A percentile compares a stretch with the other conserved stretches of the same genome.
Conservation (phyloP, 1,140 invertebrate species). For the Arctopsyche grandis region DNA sequence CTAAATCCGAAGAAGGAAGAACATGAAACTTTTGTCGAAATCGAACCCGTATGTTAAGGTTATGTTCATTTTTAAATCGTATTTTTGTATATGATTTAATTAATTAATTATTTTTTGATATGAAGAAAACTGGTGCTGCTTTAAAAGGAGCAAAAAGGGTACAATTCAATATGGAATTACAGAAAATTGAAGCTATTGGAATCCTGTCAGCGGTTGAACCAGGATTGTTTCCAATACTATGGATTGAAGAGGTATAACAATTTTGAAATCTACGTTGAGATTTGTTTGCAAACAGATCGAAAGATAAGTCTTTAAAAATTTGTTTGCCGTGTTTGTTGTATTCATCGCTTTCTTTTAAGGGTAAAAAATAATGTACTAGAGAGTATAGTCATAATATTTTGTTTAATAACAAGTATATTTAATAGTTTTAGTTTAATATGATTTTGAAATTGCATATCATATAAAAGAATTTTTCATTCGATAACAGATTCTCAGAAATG, state of each 20-base stretch:
- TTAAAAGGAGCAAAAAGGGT: slow-evolving; percentile 64
- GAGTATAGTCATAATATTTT: too few species aligned
- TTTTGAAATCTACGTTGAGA: too few species aligned
- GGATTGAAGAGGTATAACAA: slow-evolving; percentile 67
- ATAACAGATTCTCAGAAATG: too few species aligned
- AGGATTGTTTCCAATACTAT: slow-evolving; percentile 67
- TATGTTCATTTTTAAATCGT: neutral
- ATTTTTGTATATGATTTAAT: neutral
- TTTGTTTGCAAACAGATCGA: too few species aligned
- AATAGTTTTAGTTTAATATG: too few species aligned
- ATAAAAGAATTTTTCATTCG: too few species aligned
- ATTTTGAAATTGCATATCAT: too few species aligned
- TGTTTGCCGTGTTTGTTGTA: slow-evolving; percentile 39
- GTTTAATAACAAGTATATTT: too few species aligned
- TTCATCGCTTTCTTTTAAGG: too few species aligned
- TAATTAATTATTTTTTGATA: neutral
- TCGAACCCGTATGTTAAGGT: slow-evolving; percentile 68
- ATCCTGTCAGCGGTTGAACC: slow-evolving; percentile 61
- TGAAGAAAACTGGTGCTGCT: slow-evolving; percentile 65
- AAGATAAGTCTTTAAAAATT: too few species aligned
- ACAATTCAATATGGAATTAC: slow-evolving; percentile 67
- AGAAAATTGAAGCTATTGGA: slow-evolving; percentile 57
- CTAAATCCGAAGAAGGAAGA: slow-evolving; percentile 67
- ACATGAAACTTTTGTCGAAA: slow-evolving; percentile 68
- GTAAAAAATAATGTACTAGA: too few species aligned